phyloP scores from a whole-genome alignment of 2,888 invertebrate species.

The Metopia argyrocephala region DNA sequence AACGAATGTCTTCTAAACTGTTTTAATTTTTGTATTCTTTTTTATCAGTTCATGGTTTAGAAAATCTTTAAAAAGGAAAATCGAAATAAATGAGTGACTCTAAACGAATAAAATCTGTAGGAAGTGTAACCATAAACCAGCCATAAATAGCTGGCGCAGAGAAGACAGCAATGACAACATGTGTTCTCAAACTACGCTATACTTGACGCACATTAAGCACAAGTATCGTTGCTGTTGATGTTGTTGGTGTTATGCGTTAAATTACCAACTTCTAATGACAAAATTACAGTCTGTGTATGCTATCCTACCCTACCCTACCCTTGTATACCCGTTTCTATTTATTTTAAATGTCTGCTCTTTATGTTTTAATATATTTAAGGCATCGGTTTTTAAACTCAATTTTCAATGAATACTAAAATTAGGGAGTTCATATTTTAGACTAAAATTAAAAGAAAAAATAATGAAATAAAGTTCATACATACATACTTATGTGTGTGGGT shows the following conservation, averaged over 20 bases:
- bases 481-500: background rate
- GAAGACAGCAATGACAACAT: background rate
- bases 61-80: slow-evolving; percentile 18
- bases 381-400: slow-evolving; percentile 35
- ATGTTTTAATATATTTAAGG: background rate
- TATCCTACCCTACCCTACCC: no score
- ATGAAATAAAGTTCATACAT: background rate
- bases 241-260: slow-evolving; percentile 46
- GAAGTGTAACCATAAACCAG: slow-evolving; percentile 48
- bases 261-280: slow-evolving; percentile 50
- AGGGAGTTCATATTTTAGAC: background rate
- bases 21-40: background rate
- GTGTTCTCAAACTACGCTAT: slow-evolving; percentile 29
- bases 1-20: background rate
- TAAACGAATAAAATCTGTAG: slow-evolving; percentile 10
- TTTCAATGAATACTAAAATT: slow-evolving; percentile 36
- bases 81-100: background rate
- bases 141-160: background rate
- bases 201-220: slow-evolving; percentile 22
- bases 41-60: slow-evolving; percentile 15
- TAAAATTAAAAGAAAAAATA: background rate
- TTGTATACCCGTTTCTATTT: no score
- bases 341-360: no score
- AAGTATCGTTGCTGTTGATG: slow-evolving; percentile 7
- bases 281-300: slow-evolving; percentile 48